These are phyloP conservation scores for Bellardia pandia DNA, from an alignment of 2,888 invertebrate species.

Conservation along the genomic window DNA sequence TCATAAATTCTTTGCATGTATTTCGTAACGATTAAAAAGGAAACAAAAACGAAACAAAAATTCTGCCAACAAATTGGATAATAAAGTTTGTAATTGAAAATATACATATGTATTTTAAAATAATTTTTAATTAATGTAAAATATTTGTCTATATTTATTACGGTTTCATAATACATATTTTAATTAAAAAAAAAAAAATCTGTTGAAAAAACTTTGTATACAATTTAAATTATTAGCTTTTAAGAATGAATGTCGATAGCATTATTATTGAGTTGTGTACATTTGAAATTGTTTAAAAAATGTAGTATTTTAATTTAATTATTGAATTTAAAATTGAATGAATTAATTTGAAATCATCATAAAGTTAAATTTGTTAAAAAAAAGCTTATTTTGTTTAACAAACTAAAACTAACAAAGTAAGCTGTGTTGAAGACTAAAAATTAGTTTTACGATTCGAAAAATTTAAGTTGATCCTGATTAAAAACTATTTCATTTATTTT, in stretches of 20 bases:
- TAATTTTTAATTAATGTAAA: constrained; percentile 35
- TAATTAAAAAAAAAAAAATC: not conserved
- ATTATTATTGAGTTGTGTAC: too few species aligned
- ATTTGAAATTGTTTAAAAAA: too few species aligned
- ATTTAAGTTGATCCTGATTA: too few species aligned
- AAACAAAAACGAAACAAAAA: not conserved
- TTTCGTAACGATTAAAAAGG: not conserved
- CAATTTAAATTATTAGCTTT: constrained; percentile 3
- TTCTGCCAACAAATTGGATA: constrained; percentile 10
- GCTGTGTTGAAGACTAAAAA: too few species aligned
- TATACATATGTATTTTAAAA: not conserved
- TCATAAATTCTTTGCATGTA: constrained; percentile 43
- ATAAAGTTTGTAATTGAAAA: constrained; percentile 7
- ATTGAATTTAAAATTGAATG: too few species aligned
- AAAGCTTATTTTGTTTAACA: too few species aligned
- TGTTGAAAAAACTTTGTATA: not conserved
- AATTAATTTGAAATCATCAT: too few species aligned
- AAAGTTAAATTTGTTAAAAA: too few species aligned
- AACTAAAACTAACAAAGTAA: too few species aligned
- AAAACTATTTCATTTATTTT: not conserved
- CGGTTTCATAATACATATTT: constrained; percentile 14
- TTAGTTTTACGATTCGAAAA: too few species aligned
- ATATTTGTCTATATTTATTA: constrained; percentile 35
- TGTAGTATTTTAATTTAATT: too few species aligned
- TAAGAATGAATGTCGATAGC: constrained; percentile 28